Evolutionary conservation across 2,888 invertebrate genomes (phyloP).

Genomic region (Thysanoteuthis rhombus): DNA sequence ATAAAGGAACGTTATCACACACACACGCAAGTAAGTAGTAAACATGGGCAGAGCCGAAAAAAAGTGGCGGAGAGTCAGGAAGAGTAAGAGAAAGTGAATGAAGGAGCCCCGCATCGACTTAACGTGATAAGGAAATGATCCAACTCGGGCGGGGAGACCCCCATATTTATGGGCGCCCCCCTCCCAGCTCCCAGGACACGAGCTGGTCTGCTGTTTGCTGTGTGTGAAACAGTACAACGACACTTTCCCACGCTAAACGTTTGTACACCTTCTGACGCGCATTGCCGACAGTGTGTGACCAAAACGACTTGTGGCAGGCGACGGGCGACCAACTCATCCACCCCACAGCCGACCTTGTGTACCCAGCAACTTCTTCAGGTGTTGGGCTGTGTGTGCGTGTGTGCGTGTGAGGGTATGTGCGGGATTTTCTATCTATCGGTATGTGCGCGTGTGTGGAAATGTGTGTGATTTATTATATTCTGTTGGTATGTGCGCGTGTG

Average conservation of each 20-base stretch:
- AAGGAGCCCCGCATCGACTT: neutral
- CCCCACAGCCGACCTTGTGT: neutral
- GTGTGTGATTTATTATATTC: neutral
- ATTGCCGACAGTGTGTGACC: constrained; percentile 19
- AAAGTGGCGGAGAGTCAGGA: neutral
- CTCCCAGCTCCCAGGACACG: neutral
- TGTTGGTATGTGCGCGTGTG: neutral
- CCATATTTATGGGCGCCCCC: neutral
- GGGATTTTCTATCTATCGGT: neutral
- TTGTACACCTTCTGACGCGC: neutral
- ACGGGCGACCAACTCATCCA: neutral
- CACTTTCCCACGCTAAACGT: constrained; percentile 22
- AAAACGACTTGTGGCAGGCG: constrained; percentile 21
- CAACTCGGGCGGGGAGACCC: constrained; percentile 12
- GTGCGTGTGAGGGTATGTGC: neutral
- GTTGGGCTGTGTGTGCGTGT: neutral
- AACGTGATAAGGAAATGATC: neutral
- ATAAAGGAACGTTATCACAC: neutral
- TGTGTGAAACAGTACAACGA: neutral
- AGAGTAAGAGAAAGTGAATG: neutral
- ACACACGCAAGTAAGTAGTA: neutral
- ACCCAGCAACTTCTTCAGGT: neutral
- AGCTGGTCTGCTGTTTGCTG: neutral
- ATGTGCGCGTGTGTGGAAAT: neutral
- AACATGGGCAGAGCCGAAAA: neutral